Evolutionary conservation across 1,140 invertebrate species (phyloP), one percentile per base, ranked within the genome.

Genomic region (Camponotus floridanus): DNA sequence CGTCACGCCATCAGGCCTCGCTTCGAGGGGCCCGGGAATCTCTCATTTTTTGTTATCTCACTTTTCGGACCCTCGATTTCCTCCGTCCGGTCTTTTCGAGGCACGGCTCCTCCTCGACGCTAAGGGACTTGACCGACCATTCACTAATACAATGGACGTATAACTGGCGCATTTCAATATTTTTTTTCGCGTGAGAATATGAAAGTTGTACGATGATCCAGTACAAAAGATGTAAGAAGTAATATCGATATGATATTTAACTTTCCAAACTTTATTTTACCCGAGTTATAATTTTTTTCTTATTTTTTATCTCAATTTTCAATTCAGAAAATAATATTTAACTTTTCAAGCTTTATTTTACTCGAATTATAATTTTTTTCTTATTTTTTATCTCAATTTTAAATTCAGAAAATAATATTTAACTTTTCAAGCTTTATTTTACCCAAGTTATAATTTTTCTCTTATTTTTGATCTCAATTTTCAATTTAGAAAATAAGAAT

Each of bases 41-140:
- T 39, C 81, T 86, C 76, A 88, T 90, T 90, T 90, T 90, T 90
- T 90, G 81, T 87, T 87, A 88, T 70, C 86, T 79, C 67, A 42
- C 70, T 89, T 90, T 90, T 85, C 59, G 48, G 65, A 33, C 33
- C 74, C 51, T 21, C n/a, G 57, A 61, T n/a, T 59, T 48, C 59
- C 8, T 74, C 76, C 26, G 31, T 26, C 59, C 48, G 26, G 8
- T 31, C 36, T n/a, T 71, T 61, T 45, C 39, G n/a, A 42, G 64
- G 11, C 36, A 21, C 9, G 36, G 11, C 6, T 57, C 6, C 18
- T 18, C 18, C 36, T 79, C 80, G 39, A 87, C 31, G 36, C 62
- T 62, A n/a, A 73, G 42, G 21, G n/a, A 45, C 33, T 59, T 45
- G 21, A 57, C n/a, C 39, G 64, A 55, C 39, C 8, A n/a, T 73